These are phyloP conservation scores for Calonectris borealis DNA, from an alignment of 2,113 vertebrate genomes.

Conservation along the genomic window DNA sequence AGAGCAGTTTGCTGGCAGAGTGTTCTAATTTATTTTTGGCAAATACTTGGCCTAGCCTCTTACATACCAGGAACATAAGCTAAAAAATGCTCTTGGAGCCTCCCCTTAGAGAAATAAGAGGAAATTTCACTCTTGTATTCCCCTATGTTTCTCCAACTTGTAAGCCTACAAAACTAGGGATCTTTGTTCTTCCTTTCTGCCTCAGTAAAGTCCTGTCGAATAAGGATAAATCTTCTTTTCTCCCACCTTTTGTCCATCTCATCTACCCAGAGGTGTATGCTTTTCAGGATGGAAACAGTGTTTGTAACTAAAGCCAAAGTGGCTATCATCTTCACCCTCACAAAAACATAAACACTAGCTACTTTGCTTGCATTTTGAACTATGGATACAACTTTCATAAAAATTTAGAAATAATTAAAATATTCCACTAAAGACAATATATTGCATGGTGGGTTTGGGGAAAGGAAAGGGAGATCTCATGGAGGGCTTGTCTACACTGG, in stretches of 20 bases:
- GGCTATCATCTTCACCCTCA: background rate
- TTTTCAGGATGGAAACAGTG: background rate
- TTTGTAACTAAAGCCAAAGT: background rate
- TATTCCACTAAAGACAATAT: background rate
- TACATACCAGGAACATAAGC: background rate
- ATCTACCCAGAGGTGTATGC: background rate
- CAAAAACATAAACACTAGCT: background rate
- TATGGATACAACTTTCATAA: accelerated
- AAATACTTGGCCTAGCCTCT: background rate
- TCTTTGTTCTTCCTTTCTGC: background rate
- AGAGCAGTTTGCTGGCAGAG: background rate
- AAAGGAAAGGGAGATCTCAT: background rate
- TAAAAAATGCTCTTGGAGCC: background rate
- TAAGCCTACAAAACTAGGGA: background rate
- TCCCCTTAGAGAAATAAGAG: background rate
- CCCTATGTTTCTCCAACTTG: background rate
- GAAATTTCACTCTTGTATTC: background rate
- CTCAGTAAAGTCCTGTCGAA: background rate
- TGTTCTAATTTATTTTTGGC: background rate
- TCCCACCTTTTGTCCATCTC: background rate
- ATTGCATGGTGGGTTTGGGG: background rate
- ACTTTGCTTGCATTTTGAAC: background rate
- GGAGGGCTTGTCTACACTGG: background rate
- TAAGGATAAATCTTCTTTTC: background rate
- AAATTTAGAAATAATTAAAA: background rate